Evolutionary conservation across 1,140 invertebrate genomes (phyloP).

Genomic region (Brachionus plicatilis): DNA sequence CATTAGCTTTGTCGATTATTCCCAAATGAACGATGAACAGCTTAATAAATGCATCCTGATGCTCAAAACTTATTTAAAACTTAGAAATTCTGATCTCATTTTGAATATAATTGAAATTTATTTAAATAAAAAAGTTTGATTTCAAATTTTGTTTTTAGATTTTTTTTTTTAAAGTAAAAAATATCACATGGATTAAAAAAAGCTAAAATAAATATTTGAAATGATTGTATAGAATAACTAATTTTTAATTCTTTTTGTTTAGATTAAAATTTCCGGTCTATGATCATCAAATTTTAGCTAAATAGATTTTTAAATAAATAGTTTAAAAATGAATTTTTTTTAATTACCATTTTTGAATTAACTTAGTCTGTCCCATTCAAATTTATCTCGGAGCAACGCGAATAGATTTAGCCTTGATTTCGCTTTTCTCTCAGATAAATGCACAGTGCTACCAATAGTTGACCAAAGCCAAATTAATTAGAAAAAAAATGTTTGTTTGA

Average conservation of each 20-base stretch:
- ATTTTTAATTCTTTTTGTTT: neutral
- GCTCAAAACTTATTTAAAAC: neutral
- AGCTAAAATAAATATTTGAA: neutral
- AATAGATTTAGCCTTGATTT: neutral
- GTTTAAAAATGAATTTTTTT: neutral
- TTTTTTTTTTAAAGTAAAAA: neutral
- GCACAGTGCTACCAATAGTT: neutral
- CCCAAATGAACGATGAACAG: constrained; percentile 1
- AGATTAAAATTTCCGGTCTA: neutral
- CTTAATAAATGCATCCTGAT: neutral
- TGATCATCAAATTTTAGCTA: neutral
- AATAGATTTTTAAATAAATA: neutral
- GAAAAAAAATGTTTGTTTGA: neutral
- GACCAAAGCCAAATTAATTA: neutral
- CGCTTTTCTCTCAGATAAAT: neutral
- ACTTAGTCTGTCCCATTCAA: neutral
- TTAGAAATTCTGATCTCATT: constrained; percentile 18
- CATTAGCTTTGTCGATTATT: neutral
- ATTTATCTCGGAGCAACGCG: too few relatives aligned
- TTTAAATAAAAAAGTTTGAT: neutral
- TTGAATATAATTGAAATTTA: constrained; percentile 23
- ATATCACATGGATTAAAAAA: neutral
- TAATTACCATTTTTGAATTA: neutral
- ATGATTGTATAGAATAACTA: neutral
- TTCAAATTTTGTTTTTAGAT: neutral